phyloP scores from a whole-genome alignment of 2,113 vertebrate genomes.

The Elaphurus davidianus region DNA sequence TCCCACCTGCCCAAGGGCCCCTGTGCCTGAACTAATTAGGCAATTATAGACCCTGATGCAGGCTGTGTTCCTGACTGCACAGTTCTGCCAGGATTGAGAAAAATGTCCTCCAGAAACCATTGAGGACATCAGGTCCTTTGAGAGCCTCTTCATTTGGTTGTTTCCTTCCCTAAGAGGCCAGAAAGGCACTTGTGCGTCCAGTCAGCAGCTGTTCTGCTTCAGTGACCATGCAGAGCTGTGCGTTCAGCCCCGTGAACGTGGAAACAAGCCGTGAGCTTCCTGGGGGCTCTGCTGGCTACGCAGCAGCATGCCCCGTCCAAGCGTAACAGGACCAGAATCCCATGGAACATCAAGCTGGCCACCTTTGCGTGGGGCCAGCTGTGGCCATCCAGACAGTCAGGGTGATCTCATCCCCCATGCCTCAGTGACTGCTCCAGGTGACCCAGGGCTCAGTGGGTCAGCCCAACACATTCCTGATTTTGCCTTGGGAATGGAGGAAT shows the following conservation, averaged over 20 bases:
- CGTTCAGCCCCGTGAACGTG: not conserved
- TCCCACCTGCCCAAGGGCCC: not conserved
- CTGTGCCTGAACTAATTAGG: not conserved
- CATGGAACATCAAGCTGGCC: not conserved
- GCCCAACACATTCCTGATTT: not conserved
- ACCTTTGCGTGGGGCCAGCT: fast-evolving
- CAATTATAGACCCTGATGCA: not conserved
- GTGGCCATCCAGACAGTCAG: not conserved
- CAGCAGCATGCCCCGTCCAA: not conserved
- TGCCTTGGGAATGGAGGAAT: not conserved
- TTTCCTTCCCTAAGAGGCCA: not conserved
- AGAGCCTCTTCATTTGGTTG: not conserved
- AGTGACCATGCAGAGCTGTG: not conserved
- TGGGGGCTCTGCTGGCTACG: not conserved
- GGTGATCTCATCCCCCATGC: not conserved
- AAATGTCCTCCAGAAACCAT: not conserved
- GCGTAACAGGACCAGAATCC: not conserved
- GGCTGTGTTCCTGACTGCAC: not conserved
- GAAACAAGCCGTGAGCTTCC: not conserved
- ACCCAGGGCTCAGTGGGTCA: not conserved
- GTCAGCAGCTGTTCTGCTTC: not conserved
- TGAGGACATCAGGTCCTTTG: not conserved
- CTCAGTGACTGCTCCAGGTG: not conserved
- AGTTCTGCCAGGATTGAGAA: not conserved
- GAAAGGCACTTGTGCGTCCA: not conserved